Evolutionary conservation across 2,113 vertebrate genomes (phyloP).

Genomic region (Campylomormyrus numenius): DNA sequence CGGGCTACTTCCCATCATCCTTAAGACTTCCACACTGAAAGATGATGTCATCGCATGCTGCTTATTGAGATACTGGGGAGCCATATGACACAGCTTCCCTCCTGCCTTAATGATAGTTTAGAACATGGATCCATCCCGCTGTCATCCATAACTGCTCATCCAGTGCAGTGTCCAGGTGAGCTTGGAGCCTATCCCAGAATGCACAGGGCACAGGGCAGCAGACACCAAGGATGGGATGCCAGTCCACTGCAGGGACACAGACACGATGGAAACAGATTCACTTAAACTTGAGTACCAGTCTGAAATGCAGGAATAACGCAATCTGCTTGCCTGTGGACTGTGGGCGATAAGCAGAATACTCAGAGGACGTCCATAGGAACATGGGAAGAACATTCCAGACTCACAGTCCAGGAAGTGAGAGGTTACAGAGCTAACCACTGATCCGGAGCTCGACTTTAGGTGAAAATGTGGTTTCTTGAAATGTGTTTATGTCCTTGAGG

Average conservation of each 20-base stretch:
- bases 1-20: neutral
- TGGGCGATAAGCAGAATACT: neutral
- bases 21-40: neutral
- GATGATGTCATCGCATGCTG: neutral
- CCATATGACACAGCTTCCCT: neutral
- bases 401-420: neutral
- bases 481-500: neutral
- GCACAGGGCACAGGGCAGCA: neutral
- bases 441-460: neutral
- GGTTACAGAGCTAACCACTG: neutral
- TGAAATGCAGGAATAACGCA: neutral
- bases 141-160: neutral
- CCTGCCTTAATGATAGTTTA: neutral
- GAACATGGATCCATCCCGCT: neutral
- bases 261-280: neutral
- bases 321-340: neutral
- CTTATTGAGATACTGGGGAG: neutral
- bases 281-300: neutral
- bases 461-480: neutral
- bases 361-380: neutral
- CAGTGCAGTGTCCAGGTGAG: neutral
- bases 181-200: neutral
- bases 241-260: neutral
- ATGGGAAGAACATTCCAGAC: neutral
- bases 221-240: neutral